These are phyloP conservation scores for Enteromius treurensis DNA, from an alignment of 2,797 vertebrate species.

Conservation along the genomic window DNA sequence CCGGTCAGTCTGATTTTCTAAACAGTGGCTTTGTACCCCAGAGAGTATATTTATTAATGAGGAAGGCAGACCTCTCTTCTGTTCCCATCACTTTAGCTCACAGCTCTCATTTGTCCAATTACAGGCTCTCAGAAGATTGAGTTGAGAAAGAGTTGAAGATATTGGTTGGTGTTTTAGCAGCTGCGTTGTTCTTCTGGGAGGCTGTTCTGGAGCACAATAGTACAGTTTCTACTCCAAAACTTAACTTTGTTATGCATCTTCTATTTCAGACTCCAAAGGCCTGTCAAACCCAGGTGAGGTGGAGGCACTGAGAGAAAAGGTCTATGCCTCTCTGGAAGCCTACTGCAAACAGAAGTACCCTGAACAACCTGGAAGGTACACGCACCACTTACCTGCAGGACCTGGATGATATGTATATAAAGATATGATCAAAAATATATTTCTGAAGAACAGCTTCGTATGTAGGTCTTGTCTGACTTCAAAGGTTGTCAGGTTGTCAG, in stretches of 20 bases:
- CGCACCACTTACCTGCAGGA: conserved; percentile 32
- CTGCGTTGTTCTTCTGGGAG: background rate
- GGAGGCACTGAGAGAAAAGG: conserved; percentile 95
- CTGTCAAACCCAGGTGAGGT: conserved; percentile 95
- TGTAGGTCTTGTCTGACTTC: background rate
- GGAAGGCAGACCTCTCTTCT: conserved; percentile 63
- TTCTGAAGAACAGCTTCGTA: background rate
- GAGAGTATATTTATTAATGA: conserved; percentile 23
- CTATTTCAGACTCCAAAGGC: conserved; percentile 91
- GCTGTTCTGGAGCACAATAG: background rate
- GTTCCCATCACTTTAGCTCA: conserved; percentile 54
- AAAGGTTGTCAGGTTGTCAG: background rate
- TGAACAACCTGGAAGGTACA: conserved; percentile 96
- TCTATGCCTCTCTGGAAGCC: conserved; percentile 95
- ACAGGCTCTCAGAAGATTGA: conserved; percentile 45
- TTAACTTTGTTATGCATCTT: conserved; percentile 1
- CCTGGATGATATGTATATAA: background rate
- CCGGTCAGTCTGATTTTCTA: background rate
- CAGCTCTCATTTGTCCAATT: conserved; percentile 52
- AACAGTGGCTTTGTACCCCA: conserved; percentile 6
- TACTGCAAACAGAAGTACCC: conserved; percentile 99
- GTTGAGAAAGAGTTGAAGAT: conserved; percentile 3
- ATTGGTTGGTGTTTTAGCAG: background rate
- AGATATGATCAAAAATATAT: background rate
- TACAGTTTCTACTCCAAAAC: conserved; percentile 24